Evolutionary conservation across 2,888 invertebrate species (phyloP).

Genomic region (Liopterus haemorrhoidalis): DNA sequence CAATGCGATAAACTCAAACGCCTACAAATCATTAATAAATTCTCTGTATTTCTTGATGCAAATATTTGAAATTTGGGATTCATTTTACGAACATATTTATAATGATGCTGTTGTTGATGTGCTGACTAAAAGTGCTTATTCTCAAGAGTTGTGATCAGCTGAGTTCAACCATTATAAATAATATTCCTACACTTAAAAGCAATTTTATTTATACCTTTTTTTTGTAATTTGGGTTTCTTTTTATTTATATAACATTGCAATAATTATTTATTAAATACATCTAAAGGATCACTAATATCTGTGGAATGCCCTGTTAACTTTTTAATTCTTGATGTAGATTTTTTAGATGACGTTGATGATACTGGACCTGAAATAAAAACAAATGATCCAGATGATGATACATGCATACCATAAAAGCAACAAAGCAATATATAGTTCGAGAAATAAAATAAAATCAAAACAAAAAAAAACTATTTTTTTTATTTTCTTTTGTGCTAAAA

Average conservation of each 20-base stretch:
- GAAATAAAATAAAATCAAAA: background rate
- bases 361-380: conserved; percentile 5
- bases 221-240: too few relatives aligned
- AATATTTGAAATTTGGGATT: background rate
- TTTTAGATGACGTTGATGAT: conserved; percentile 2
- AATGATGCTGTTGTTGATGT: background rate
- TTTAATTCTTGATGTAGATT: conserved; percentile 13
- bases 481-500: background rate
- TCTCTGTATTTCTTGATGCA: background rate
- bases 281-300: conserved; percentile 17
- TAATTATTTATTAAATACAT: conserved; percentile 16
- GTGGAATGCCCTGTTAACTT: conserved; percentile 9
- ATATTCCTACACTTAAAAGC: too few relatives aligned
- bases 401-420: too few relatives aligned
- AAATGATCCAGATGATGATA: too few relatives aligned
- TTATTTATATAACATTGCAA: conserved; percentile 10
- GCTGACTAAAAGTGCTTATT: background rate
- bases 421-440: too few relatives aligned
- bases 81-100: background rate
- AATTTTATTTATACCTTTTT: too few relatives aligned
- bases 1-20: too few relatives aligned
- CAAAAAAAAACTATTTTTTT: background rate
- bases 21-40: background rate
- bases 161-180: too few relatives aligned
- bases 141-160: too few relatives aligned